A percentile compares a stretch with the other conserved stretches of the same genome.
phyloP scores from a whole-genome alignment of 2,888 invertebrate genomes.

The Acronicta psi region DNA sequence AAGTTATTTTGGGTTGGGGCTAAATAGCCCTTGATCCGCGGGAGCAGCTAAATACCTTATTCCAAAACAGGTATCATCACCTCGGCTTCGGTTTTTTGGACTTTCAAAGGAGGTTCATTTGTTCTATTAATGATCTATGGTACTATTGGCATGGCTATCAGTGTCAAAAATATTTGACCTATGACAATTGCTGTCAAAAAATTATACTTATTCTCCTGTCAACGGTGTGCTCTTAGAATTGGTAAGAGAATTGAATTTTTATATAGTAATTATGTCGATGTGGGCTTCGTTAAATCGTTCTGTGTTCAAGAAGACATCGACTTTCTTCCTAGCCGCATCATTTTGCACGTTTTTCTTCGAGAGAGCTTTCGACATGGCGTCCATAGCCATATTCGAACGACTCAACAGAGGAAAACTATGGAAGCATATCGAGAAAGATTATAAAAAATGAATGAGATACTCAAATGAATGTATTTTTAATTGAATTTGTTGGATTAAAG shows the following conservation, averaged over 20 bases:
- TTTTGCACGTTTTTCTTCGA: slow-evolving; percentile 94
- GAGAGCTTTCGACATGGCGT: slow-evolving; percentile 91
- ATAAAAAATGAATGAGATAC: background rate
- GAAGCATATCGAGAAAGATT: slow-evolving; percentile 22
- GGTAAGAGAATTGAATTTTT: slow-evolving; percentile 22
- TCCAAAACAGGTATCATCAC: no score
- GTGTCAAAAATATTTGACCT: slow-evolving; percentile 1
- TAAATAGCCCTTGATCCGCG: no score
- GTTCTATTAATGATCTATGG: no score
- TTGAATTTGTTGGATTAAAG: slow-evolving; percentile 4
- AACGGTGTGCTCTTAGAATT: background rate
- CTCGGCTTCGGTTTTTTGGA: background rate
- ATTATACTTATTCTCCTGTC: background rate
- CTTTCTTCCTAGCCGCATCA: slow-evolving; percentile 91
- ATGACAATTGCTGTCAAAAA: background rate
- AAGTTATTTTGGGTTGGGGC: no score
- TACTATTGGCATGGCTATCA: no score
- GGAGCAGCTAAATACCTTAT: no score
- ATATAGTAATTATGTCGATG: slow-evolving; percentile 76
- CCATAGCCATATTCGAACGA: slow-evolving; percentile 90
- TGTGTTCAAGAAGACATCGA: slow-evolving; percentile 94
- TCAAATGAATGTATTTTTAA: background rate
- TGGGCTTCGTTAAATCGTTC: slow-evolving; percentile 89
- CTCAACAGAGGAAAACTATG: slow-evolving; percentile 91
- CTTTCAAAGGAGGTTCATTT: background rate